These are phyloP conservation scores for Daktulosphaira vitifoliae DNA, from an alignment of 1,140 invertebrate genomes.

Conservation along the genomic window DNA sequence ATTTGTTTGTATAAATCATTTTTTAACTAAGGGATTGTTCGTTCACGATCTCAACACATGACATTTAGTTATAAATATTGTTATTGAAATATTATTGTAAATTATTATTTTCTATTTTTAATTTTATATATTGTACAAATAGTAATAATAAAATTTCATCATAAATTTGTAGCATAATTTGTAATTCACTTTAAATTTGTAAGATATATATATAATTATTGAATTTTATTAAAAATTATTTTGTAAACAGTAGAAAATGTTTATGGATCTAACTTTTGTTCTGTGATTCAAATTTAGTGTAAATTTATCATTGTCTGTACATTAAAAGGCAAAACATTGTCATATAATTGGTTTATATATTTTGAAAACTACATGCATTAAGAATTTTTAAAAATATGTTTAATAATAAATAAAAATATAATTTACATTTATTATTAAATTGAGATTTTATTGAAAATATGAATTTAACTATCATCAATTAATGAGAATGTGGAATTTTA, in stretches of 20 bases:
- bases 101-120: conserved; percentile 13
- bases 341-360: no score
- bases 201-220: no score
- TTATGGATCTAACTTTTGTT: not conserved
- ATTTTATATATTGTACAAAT: conserved; percentile 22
- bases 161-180: not conserved
- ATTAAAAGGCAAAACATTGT: not conserved
- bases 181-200: not conserved
- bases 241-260: not conserved
- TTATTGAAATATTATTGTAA: conserved; percentile 33
- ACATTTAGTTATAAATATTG: conserved; percentile 24
- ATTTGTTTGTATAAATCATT: conserved; percentile 20
- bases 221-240: not conserved
- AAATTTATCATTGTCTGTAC: not conserved
- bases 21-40: conserved; percentile 28
- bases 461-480: no score
- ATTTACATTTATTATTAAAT: no score
- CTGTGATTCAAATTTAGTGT: conserved; percentile 21
- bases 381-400: no score
- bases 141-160: not conserved
- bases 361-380: no score
- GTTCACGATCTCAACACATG: conserved; percentile 31
- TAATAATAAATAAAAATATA: no score
- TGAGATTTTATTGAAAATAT: no score
- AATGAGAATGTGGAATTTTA: not conserved